phyloP scores from a whole-genome alignment of 2,888 invertebrate species.

The Seira ritae region DNA sequence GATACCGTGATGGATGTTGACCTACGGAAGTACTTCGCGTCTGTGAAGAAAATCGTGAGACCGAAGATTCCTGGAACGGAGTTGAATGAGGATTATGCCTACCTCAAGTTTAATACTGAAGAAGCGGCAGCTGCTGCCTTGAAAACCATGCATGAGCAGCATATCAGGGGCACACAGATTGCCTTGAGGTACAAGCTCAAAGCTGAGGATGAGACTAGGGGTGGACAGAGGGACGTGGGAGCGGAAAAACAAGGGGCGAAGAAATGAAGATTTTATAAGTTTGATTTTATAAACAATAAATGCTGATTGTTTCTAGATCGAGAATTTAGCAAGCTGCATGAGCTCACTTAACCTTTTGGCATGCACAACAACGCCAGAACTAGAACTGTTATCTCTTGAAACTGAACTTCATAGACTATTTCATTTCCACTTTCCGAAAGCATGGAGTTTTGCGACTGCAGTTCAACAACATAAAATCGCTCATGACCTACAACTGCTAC shows the following conservation, averaged over 20 bases:
- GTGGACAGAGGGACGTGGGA: conserved; percentile 39
- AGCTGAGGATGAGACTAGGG: conserved; percentile 37
- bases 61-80: conserved; percentile 41
- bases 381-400: too few species aligned
- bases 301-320: too few species aligned
- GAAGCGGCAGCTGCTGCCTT: conserved; percentile 62
- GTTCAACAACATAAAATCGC: too few species aligned
- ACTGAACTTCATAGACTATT: too few species aligned
- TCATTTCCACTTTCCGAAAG: too few species aligned
- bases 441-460: too few species aligned
- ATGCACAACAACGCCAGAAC: too few species aligned
- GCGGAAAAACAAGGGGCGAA: not conserved
- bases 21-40: conserved; percentile 55
- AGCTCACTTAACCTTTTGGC: too few species aligned
- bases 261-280: not conserved
- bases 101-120: conserved; percentile 54
- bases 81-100: conserved; percentile 49
- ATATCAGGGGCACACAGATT: conserved; percentile 44
- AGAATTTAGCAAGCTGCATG: too few species aligned
- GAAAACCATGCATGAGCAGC: conserved; percentile 51
- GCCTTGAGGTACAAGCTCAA: conserved; percentile 43
- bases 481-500: too few species aligned
- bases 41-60: conserved; percentile 47
- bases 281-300: not conserved
- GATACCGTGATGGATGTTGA: conserved; percentile 38